Percentiles rank a stretch among this genome's conserved stretches.
These are phyloP conservation scores for Falco rusticolus DNA, from an alignment of 2,797 vertebrate genomes.

Conservation along the genomic window DNA sequence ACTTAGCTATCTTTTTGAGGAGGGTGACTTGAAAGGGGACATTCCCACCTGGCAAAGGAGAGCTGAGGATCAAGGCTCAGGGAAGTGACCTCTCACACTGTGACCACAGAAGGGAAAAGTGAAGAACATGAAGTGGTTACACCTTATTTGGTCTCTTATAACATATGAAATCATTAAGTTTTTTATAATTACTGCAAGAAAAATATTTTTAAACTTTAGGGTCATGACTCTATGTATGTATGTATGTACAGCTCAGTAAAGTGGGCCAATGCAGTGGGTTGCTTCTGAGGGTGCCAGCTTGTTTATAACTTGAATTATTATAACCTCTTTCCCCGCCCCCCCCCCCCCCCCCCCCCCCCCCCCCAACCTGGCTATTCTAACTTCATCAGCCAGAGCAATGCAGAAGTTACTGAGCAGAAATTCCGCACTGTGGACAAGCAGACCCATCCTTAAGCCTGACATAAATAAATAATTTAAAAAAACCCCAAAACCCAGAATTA, in stretches of 20 bases:
- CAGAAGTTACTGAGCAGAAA: not conserved
- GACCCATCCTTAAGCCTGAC: not conserved
- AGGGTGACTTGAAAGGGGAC: not conserved
- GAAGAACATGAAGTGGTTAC: not conserved
- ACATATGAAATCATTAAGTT: not conserved
- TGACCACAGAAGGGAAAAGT: not conserved
- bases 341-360: too few species aligned
- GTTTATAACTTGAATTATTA: not conserved
- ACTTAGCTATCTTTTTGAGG: not conserved
- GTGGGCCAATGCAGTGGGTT: not conserved
- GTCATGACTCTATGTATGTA: not conserved
- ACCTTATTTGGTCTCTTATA: not conserved
- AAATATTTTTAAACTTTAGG: not conserved
- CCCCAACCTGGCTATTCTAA: not conserved
- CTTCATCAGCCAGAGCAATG: not conserved
- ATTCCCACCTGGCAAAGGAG: not conserved
- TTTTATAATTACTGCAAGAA: not conserved
- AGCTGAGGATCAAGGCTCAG: not conserved
- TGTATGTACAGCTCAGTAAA: not conserved
- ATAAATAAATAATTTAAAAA: not conserved
- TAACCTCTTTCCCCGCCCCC: not conserved
- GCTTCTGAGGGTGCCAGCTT: not conserved
- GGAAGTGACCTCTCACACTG: not conserved
- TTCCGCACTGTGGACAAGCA: not conserved
- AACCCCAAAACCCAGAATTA: not conserved